Base-by-base conservation (phyloP, 2,113 vertebrate species). In the Otolemur garnettii region DNA sequence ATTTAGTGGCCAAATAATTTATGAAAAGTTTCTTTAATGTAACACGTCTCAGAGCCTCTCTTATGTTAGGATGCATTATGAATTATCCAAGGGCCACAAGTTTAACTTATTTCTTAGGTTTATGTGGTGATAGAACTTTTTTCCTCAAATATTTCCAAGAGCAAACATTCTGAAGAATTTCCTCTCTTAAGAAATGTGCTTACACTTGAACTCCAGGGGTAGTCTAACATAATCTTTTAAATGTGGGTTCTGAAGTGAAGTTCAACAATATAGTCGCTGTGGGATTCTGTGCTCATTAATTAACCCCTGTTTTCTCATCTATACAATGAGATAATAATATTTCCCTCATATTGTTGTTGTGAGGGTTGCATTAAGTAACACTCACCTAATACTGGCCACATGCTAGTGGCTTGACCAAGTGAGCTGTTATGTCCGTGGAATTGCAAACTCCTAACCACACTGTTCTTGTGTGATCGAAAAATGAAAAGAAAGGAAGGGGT, bases 41-140 rank as follows among this genome's bases (percentile, higher is more conserved):
- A 69, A 7, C 11, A 64, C 22, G 24, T 81, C 55, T 89, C 13
- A 82, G 24, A 88, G 62, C 2, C 38, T 74, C 77, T 69, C 8
- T 18, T 66, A 22, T 53, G 62, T 88, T 80, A 28, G 69, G 30
- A 62, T 79, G 5, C 3, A 35, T 72, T 93, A 21, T 80, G n/a
- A 83, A 79, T 81, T 91, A 7, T 81, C 30, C 21, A 9, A 72
- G 33, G 38, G 18, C 7, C 35, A 87, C 45, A 33, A 33, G 30
- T 72, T 74, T 66, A 35, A 85, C 72, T 94, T 19, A 77, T 85
- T 94, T 88, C 66, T 85, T 86, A 55, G n/a, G 7, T 68, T 85
- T 93, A 71, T 84, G 87, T 82, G 81, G 59, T 33, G 9, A 80
- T 18, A 45, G 57, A 50, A 62, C 1, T 59, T 84, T 90, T 85